Conservation (phyloP, 2,797 vertebrate genomes). For the Coluber constrictor region DNA sequence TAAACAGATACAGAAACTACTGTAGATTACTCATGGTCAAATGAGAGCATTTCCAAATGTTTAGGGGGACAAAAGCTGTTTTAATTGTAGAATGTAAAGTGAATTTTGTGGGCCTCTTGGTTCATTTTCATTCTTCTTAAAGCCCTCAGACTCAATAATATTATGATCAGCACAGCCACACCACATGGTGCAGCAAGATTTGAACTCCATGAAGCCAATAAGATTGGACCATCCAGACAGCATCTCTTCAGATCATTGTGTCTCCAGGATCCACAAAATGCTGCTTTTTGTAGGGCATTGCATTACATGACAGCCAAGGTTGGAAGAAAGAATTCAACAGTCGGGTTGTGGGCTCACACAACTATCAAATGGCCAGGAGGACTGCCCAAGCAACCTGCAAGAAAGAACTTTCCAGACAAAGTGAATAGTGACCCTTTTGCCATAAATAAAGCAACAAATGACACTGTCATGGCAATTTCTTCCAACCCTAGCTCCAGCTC, state of each 20-base stretch:
- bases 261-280: constrained; percentile 32
- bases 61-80: neutral
- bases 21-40: neutral
- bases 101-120: neutral
- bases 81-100: neutral
- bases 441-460: constrained; percentile 56
- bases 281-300: constrained; percentile 60
- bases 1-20: neutral
- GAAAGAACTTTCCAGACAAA: constrained; percentile 61
- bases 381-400: neutral
- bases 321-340: constrained; percentile 39
- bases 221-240: constrained; percentile 26
- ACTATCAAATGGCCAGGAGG: constrained; percentile 39
- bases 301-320: constrained; percentile 46
- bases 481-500: constrained; percentile 61
- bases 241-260: constrained; percentile 54
- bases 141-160: constrained; percentile 58
- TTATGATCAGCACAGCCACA: constrained; percentile 58
- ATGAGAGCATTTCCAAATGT: neutral
- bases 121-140: neutral
- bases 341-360: neutral
- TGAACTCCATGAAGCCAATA: neutral
- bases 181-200: constrained; percentile 49
- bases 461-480: constrained; percentile 49
- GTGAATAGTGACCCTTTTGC: constrained; percentile 52